Evolutionary conservation across 2,797 vertebrate genomes (phyloP).

Genomic region (Balearica regulorum): DNA sequence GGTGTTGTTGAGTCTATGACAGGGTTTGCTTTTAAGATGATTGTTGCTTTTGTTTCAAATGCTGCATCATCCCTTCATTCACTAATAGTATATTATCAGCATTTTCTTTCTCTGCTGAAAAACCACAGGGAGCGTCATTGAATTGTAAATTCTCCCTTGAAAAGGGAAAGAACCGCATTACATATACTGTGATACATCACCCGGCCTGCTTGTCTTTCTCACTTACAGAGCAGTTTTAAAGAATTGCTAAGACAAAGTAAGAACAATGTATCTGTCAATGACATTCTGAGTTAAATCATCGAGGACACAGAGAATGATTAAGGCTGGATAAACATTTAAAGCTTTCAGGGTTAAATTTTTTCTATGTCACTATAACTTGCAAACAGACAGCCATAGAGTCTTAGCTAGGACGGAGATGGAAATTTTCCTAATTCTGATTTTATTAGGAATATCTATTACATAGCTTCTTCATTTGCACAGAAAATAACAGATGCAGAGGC

Average conservation of each 20-base stretch:
- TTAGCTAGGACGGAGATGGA: not conserved
- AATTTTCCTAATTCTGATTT: not conserved
- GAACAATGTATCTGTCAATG: not conserved
- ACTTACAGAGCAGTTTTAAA: not conserved
- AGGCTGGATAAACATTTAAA: not conserved
- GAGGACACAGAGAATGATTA: not conserved
- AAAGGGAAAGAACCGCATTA: conserved; percentile 4
- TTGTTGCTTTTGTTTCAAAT: not conserved
- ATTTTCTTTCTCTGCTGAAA: not conserved
- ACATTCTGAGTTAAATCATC: not conserved
- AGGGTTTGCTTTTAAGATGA: not conserved
- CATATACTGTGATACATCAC: not conserved
- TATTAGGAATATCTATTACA: not conserved
- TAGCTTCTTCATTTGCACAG: not conserved
- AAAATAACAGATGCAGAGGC: not conserved
- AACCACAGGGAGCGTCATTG: not conserved
- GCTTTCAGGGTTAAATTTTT: not conserved
- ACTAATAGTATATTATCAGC: not conserved
- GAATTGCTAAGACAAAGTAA: not conserved
- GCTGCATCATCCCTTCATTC: not conserved
- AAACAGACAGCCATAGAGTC: not conserved
- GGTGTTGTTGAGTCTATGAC: not conserved
- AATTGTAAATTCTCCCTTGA: not conserved
- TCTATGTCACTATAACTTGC: not conserved
- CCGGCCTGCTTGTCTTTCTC: not conserved